Evolutionary conservation across 1,140 invertebrate species (phyloP), one percentile per base, ranked within the genome.

Genomic region (Procambarus clarkii): DNA sequence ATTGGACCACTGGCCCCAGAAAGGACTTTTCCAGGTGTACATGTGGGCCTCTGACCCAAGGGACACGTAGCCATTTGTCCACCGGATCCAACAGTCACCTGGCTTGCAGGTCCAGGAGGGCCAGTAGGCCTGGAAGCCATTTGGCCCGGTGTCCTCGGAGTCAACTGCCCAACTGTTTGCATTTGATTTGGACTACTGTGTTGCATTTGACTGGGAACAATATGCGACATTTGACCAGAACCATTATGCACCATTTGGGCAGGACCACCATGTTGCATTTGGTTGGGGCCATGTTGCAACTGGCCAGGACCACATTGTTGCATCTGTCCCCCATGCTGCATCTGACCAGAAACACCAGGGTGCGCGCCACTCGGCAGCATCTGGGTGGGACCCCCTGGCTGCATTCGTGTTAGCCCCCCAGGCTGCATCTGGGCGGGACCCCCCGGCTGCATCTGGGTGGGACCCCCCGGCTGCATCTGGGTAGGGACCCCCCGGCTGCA

Each of bases 151-250:
- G 54, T 24, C 76, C 89, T 24, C 71, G 76, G 82, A 9, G 80
- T 60, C 15, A 69, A 45, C 7, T 21, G 15, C 11, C 77, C 81
- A 48, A n/a, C 45, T 2, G 54, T 34, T 21, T 45, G 34, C 77
- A 87, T 87, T 15, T 81, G 92, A 11, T 78, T 50, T 5, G 82
- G 78, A 44, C 84, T 69, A 34, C 34, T 50, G 13, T 64, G 88
- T 18, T 69, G 54, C 92, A 92, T 86, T 50, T 91, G 88, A 15
- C 60, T 60, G 13, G 82, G 81, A 45, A 80, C 82, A 48, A 64
- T 76, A 21, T 54, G 76, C 64, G 83, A 58, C 88, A 87, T 54
- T 60, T 92, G 83, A 13, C 34, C 45, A 34, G 84, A 78, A 45
- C 84, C 83, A 34, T 24, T 21, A 44, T 44, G 46, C 24, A 46